These are phyloP conservation scores for Agelaius tricolor DNA, from an alignment of 2,113 vertebrate species.

Conservation along the genomic window DNA sequence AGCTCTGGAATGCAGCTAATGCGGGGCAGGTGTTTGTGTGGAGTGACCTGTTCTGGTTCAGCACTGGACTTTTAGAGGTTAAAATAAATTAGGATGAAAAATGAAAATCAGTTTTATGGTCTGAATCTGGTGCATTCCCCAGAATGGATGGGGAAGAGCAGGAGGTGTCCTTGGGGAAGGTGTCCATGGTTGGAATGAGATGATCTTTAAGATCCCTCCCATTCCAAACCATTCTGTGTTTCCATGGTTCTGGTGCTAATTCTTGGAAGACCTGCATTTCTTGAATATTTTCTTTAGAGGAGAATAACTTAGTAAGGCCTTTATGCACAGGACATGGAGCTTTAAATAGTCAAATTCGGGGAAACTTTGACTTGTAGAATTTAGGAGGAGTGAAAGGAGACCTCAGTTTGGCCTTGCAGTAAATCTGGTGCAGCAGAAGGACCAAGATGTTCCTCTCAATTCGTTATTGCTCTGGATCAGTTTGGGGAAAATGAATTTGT, in stretches of 20 bases:
- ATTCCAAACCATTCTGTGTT: neutral
- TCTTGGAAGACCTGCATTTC: neutral
- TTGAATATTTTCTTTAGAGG: neutral
- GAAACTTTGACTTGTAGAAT: neutral
- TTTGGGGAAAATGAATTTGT: neutral
- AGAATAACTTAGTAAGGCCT: neutral
- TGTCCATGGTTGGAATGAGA: neutral
- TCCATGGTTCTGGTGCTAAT: neutral
- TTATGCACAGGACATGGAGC: neutral
- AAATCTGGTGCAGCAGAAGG: neutral
- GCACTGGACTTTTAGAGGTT: neutral
- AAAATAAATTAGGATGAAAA: neutral
- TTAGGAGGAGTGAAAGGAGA: neutral
- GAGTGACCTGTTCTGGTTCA: neutral
- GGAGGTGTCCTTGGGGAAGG: neutral
- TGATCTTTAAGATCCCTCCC: neutral
- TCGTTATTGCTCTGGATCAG: neutral
- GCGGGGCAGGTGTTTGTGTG: neutral
- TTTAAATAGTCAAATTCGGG: neutral
- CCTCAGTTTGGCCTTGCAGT: neutral
- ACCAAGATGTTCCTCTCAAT: neutral
- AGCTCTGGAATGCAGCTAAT: neutral
- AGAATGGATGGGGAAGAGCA: neutral
- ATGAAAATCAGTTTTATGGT: neutral
- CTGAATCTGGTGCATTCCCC: neutral